Conservation (phyloP, 2,888 invertebrate species). For the Leucophora obtusa region DNA sequence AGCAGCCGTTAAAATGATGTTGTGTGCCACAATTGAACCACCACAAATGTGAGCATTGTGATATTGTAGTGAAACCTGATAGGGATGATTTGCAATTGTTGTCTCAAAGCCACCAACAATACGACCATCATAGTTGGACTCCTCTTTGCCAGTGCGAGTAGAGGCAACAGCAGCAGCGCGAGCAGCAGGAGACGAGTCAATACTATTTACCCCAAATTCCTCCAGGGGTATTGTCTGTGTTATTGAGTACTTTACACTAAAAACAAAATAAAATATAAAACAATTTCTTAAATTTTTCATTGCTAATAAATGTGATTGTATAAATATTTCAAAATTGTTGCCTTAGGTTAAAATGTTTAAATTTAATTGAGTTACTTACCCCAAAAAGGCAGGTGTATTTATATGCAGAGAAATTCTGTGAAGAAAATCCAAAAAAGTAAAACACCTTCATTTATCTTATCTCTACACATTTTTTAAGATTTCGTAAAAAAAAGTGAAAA, state of each 20-base stretch:
- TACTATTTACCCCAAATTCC: slow-evolving; percentile 23
- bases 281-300: slow-evolving; percentile 23
- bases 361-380: slow-evolving; percentile 27
- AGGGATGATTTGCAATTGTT: slow-evolving; percentile 62
- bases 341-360: slow-evolving; percentile 1
- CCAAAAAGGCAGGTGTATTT: background rate
- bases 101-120: slow-evolving; percentile 66
- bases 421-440: slow-evolving; percentile 2
- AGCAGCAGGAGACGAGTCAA: background rate
- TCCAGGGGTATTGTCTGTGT: slow-evolving; percentile 22
- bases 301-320: background rate
- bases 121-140: slow-evolving; percentile 63
- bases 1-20: slow-evolving; percentile 65
- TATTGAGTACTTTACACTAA: slow-evolving; percentile 19
- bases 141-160: background rate
- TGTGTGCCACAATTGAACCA: slow-evolving; percentile 63
- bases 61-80: slow-evolving; percentile 65
- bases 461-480: slow-evolving; percentile 21
- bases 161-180: background rate
- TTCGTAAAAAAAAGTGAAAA: background rate
- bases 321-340: background rate
- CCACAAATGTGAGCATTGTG: slow-evolving; percentile 64
- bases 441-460: slow-evolving; percentile 41
- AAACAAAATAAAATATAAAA: slow-evolving; percentile 26
- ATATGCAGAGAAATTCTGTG: background rate